phyloP scores from a whole-genome alignment of 2,888 invertebrate species.

The Melinaea menophilus region DNA sequence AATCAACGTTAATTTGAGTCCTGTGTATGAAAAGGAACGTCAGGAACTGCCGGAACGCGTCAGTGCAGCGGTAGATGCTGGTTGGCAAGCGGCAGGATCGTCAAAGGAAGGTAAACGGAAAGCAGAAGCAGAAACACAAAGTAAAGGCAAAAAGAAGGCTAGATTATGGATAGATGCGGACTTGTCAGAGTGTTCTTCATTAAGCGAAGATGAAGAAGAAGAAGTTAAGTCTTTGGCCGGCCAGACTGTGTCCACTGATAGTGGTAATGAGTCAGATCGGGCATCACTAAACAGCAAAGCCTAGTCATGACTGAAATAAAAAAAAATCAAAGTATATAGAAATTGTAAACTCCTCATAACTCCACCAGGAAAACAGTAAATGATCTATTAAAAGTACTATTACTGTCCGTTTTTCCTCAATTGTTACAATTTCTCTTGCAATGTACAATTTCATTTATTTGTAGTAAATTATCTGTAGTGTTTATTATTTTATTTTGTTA shows the following conservation, averaged over 20 bases:
- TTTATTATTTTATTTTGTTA: too few relatives aligned
- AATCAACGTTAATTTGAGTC: slow-evolving; percentile 85
- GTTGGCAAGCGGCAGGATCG: slow-evolving; percentile 80
- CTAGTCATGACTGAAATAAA: slow-evolving; percentile 20
- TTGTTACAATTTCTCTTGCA: too few relatives aligned
- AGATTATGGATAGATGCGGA: slow-evolving; percentile 76
- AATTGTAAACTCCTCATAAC: too few relatives aligned
- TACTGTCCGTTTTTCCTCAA: too few relatives aligned
- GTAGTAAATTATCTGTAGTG: too few relatives aligned
- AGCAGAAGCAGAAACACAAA: slow-evolving; percentile 44
- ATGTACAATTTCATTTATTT: too few relatives aligned
- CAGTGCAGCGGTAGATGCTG: slow-evolving; percentile 90
- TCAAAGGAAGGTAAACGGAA: slow-evolving; percentile 66
- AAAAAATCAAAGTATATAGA: too few relatives aligned
- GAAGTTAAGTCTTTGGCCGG: slow-evolving; percentile 35
- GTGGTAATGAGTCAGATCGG: slow-evolving; percentile 66
- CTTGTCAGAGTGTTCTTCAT: slow-evolving; percentile 68
- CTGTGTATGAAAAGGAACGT: slow-evolving; percentile 86
- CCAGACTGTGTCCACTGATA: slow-evolving; percentile 55
- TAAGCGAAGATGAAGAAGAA: slow-evolving; percentile 65
- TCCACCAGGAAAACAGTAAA: too few relatives aligned
- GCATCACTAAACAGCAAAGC: slow-evolving; percentile 44
- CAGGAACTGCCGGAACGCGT: slow-evolving; percentile 87
- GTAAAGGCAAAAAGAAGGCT: slow-evolving; percentile 57
- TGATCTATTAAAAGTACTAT: too few relatives aligned